Percentiles rank a stretch among this genome's conserved stretches.
phyloP scores from a whole-genome alignment of 2,113 vertebrate species.

The Cathartes aura region DNA sequence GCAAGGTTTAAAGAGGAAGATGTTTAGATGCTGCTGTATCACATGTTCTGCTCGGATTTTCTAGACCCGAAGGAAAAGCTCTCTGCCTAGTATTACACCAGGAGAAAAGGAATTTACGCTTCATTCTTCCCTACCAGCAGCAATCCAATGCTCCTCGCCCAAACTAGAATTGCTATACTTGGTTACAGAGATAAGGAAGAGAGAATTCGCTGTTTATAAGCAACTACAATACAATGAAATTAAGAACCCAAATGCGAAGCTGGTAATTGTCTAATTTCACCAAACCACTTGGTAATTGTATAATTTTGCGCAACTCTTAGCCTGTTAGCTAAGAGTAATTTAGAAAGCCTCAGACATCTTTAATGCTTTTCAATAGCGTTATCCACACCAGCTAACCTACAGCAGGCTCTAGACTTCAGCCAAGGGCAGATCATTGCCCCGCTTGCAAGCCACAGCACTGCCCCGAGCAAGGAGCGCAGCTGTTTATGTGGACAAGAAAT shows the following conservation, averaged over 20 bases:
- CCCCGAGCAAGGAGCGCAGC: neutral
- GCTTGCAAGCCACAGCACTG: fast-evolving
- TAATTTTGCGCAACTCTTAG: neutral
- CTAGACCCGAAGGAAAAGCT: neutral
- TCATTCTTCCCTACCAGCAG: neutral
- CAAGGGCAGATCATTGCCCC: neutral
- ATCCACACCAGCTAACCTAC: neutral
- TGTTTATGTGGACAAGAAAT: fast-evolving
- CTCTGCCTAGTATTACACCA: neutral
- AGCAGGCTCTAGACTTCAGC: neutral
- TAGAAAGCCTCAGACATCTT: neutral
- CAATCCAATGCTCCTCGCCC: neutral
- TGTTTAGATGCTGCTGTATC: neutral
- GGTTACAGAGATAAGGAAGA: neutral
- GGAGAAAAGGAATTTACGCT: neutral
- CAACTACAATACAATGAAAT: neutral
- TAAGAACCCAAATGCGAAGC: neutral
- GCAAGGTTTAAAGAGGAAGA: neutral
- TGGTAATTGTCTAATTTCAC: neutral
- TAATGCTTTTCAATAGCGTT: neutral
- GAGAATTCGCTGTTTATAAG: neutral
- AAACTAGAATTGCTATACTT: neutral
- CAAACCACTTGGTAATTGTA: neutral
- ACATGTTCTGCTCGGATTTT: neutral
- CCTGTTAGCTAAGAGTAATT: neutral